These are phyloP conservation scores for Intellagama lesueurii DNA, from an alignment of 2,797 vertebrate species.

Conservation along the genomic window DNA sequence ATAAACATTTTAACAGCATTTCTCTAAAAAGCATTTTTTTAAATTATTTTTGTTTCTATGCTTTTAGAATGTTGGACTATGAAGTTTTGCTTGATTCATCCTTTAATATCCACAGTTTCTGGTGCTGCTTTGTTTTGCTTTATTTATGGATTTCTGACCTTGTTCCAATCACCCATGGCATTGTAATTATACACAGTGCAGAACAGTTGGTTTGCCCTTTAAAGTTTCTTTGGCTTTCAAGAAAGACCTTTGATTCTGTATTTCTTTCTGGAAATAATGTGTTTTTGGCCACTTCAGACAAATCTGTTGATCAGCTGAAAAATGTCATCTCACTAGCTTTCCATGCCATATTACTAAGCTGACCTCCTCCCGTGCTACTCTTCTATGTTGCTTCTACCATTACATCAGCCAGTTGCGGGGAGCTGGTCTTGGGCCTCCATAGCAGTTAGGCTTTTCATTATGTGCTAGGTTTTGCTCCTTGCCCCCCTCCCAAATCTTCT, in stretches of 20 bases:
- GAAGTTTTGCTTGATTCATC: background rate
- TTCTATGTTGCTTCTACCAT: slow-evolving; percentile 32
- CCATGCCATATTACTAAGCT: slow-evolving; percentile 44
- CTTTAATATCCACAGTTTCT: background rate
- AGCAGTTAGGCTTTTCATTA: slow-evolving; percentile 58
- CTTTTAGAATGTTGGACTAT: background rate
- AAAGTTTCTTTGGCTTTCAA: slow-evolving; percentile 9
- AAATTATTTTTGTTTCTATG: background rate
- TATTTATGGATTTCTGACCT: background rate
- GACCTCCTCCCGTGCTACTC: background rate
- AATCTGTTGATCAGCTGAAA: slow-evolving; percentile 50
- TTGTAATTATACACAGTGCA: background rate
- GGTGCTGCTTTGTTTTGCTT: background rate
- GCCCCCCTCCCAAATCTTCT: slow-evolving; percentile 21
- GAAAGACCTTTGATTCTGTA: slow-evolving; percentile 34
- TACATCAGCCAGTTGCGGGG: slow-evolving; percentile 50
- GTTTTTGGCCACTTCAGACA: slow-evolving; percentile 36
- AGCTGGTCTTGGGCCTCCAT: slow-evolving; percentile 39
- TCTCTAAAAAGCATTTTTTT: background rate
- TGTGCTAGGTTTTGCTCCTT: slow-evolving; percentile 46
- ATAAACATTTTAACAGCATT: background rate
- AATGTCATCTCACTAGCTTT: slow-evolving; percentile 30
- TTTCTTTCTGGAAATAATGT: slow-evolving; percentile 38
- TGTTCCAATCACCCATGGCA: slow-evolving; percentile 3
- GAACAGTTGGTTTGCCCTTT: slow-evolving; percentile 27